These are phyloP conservation scores for Scomber scombrus DNA, from an alignment of 2,113 vertebrate genomes.

Conservation along the genomic window DNA sequence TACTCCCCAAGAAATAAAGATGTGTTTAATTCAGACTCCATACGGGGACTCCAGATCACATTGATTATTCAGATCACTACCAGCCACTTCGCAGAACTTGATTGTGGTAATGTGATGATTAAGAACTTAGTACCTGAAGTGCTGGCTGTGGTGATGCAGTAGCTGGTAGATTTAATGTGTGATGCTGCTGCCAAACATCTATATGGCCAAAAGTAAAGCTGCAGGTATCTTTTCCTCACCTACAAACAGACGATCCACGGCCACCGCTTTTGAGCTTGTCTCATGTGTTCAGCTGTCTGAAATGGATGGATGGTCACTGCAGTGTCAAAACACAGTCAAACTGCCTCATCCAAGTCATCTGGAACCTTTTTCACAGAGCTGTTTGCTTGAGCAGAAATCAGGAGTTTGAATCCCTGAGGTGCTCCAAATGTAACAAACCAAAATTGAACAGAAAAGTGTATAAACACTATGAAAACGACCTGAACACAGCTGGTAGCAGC, in stretches of 20 bases:
- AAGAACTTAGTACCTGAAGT: slow-evolving; percentile 35
- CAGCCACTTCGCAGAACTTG: slow-evolving; percentile 30
- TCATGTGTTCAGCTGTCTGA: slow-evolving; percentile 67
- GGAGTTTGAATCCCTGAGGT: slow-evolving; percentile 61
- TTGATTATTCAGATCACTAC: slow-evolving; percentile 26
- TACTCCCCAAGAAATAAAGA: not conserved
- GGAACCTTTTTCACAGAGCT: slow-evolving; percentile 51
- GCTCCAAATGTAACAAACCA: slow-evolving; percentile 67
- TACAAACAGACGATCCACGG: slow-evolving; percentile 41
- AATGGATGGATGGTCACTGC: slow-evolving; percentile 61
- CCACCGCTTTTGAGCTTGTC: slow-evolving; percentile 51
- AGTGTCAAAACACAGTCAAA: slow-evolving; percentile 59
- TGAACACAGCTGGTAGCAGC: slow-evolving; percentile 67
- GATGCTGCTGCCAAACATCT: slow-evolving; percentile 33
- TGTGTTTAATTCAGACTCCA: not conserved
- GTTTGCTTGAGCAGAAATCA: slow-evolving; percentile 60
- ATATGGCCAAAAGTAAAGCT: slow-evolving; percentile 47
- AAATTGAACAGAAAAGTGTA: slow-evolving; percentile 63
- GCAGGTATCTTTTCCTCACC: slow-evolving; percentile 41
- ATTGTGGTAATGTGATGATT: slow-evolving; percentile 37
- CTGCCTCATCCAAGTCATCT: slow-evolving; percentile 61
- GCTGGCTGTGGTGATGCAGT: slow-evolving; percentile 21
- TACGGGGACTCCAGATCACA: not conserved
- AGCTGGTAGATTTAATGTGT: slow-evolving; percentile 35
- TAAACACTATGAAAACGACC: slow-evolving; percentile 63